Evolutionary conservation across 2,113 vertebrate species (phyloP).

Genomic region (Montifringilla adamsi): DNA sequence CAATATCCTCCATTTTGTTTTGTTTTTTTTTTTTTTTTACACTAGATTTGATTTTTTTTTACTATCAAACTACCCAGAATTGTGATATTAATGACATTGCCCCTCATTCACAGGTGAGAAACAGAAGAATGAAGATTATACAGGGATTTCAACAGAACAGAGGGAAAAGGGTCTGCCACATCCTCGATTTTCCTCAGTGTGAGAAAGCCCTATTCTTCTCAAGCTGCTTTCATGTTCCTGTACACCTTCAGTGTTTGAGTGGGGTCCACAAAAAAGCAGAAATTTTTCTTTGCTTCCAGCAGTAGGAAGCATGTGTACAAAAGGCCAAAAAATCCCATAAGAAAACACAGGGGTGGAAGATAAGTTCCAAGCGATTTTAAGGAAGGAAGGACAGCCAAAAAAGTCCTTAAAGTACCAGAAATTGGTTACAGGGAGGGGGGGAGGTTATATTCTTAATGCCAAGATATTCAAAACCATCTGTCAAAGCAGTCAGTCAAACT

Average conservation of each 20-base stretch:
- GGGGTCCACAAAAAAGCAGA: not conserved
- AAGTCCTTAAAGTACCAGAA: not conserved
- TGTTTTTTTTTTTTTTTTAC: not conserved
- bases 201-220: not conserved
- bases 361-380: not conserved
- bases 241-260: not conserved
- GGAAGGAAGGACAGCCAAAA: not conserved
- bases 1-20: not conserved
- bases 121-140: not conserved
- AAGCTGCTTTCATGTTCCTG: not conserved
- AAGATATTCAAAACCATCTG: not conserved
- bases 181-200: not conserved
- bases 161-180: not conserved
- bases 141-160: not conserved
- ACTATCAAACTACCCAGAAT: not conserved
- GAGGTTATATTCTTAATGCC: rapidly evolving
- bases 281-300: not conserved
- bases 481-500: not conserved
- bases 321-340: not conserved
- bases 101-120: not conserved
- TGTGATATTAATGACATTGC: not conserved
- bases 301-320: not conserved
- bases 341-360: not conserved
- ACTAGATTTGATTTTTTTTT: not conserved
- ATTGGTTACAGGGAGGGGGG: rapidly evolving